These are phyloP conservation scores for Apotomis capreana DNA, from an alignment of 2,888 invertebrate genomes.

Conservation along the genomic window DNA sequence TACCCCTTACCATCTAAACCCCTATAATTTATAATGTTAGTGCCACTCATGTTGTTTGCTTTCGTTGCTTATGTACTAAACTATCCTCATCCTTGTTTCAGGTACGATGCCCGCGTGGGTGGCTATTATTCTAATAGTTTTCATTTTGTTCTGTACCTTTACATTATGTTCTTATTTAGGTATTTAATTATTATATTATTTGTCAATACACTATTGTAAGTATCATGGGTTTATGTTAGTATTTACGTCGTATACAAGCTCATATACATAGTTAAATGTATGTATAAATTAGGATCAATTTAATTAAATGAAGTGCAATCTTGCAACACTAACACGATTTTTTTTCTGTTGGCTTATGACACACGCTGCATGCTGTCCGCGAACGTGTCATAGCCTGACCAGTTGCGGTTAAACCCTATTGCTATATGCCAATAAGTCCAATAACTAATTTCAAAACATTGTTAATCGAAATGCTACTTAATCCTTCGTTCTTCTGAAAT, in stretches of 20 bases:
- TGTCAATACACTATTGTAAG: constrained; percentile 51
- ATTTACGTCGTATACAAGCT: constrained; percentile 59
- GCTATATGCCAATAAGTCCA: too few relatives aligned
- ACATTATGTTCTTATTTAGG: constrained; percentile 92
- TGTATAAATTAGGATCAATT: constrained; percentile 75
- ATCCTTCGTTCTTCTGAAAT: too few relatives aligned
- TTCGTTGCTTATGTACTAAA: background rate
- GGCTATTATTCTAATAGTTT: constrained; percentile 88
- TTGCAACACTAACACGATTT: constrained; percentile 45
- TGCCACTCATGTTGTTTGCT: background rate
- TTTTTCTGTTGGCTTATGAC: background rate
- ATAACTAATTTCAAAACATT: too few relatives aligned
- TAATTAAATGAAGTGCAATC: constrained; percentile 73
- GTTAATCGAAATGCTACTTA: too few relatives aligned
- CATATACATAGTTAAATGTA: constrained; percentile 62
- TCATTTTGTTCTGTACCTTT: constrained; percentile 91
- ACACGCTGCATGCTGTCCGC: too few relatives aligned
- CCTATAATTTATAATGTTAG: too few relatives aligned
- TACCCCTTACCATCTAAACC: too few relatives aligned
- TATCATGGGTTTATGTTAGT: constrained; percentile 60
- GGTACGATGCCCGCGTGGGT: constrained; percentile 92
- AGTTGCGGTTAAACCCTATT: too few relatives aligned
- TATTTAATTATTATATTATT: constrained; percentile 76
- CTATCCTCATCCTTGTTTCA: constrained; percentile 71
- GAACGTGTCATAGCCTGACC: too few relatives aligned